Percentiles rank a stretch among this genome's conserved stretches.
Conservation (phyloP, 1,140 invertebrate species). For the Platyscapa corneri region DNA sequence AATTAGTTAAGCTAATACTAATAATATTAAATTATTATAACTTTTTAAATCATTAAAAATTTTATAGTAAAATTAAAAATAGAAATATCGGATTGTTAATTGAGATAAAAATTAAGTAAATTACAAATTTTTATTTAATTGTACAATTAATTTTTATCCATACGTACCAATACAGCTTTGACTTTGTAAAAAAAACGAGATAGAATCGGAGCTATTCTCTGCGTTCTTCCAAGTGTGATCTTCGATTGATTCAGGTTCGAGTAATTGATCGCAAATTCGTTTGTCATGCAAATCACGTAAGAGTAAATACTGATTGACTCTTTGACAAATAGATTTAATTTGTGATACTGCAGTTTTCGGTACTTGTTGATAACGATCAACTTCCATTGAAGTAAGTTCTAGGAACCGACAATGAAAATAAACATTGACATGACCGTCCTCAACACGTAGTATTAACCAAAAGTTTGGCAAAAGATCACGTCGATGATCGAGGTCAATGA, state of each 20-base stretch:
- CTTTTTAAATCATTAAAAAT: too few relatives aligned
- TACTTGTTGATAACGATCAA: conserved; percentile 75
- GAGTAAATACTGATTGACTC: conserved; percentile 84
- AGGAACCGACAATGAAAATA: conserved; percentile 84
- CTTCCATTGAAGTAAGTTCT: conserved; percentile 74
- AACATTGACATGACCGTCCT: conserved; percentile 77
- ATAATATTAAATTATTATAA: too few relatives aligned
- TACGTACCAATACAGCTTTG: conserved; percentile 41
- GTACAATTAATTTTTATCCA: background rate
- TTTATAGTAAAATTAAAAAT: too few relatives aligned
- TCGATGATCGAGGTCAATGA: conserved; percentile 75
- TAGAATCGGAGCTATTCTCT: conserved; percentile 56
- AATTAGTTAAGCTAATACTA: too few relatives aligned
- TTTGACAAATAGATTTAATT: conserved; percentile 78
- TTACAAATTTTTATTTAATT: background rate
- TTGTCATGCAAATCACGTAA: conserved; percentile 83
- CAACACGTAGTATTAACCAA: conserved; percentile 83
- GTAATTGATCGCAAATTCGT: conserved; percentile 80
- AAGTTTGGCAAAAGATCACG: conserved; percentile 80
- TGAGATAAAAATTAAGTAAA: background rate
- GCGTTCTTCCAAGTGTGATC: conserved; percentile 69
- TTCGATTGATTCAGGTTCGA: conserved; percentile 82
- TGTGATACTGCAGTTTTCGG: conserved; percentile 75
- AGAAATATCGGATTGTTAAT: background rate
- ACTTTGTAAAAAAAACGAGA: conserved; percentile 44